Conservation (phyloP, 35 echinoderm and acorn worm species). For the Apostichopus californicus region DNA sequence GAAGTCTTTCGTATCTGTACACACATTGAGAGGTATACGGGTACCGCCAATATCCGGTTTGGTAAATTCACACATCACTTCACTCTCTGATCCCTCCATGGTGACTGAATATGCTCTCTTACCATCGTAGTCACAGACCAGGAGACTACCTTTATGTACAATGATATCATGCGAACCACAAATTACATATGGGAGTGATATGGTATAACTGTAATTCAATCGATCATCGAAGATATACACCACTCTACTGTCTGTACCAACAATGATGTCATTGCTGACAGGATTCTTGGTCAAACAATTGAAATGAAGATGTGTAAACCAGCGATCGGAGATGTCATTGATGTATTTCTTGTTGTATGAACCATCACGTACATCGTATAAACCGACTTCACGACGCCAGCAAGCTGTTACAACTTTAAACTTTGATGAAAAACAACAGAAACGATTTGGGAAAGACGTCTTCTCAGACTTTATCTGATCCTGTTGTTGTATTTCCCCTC, state of each 20-base stretch:
- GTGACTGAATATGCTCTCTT: no score
- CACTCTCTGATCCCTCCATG: no score
- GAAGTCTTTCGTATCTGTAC: no score
- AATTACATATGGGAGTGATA: neutral
- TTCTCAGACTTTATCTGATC: no score
- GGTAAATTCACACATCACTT: no score
- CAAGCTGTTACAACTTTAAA: neutral
- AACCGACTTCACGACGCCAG: neutral
- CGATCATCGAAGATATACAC: slow-evolving; percentile 20
- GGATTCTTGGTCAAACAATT: neutral
- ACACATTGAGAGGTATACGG: no score
- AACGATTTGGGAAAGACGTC: no score
- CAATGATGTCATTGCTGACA: neutral
- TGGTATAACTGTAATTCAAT: neutral
- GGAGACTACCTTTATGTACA: no score
- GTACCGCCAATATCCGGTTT: neutral
- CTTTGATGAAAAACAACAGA: no score
- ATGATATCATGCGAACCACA: neutral
- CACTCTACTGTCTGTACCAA: neutral
- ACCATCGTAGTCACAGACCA: no score
- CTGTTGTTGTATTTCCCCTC: no score
- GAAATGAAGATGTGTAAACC: neutral
- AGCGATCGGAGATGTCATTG: neutral
- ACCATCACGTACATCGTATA: neutral
- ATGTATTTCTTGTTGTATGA: neutral